Evolutionary conservation across 2,113 vertebrate species (phyloP).

Genomic region (Trematomus loennbergii): DNA sequence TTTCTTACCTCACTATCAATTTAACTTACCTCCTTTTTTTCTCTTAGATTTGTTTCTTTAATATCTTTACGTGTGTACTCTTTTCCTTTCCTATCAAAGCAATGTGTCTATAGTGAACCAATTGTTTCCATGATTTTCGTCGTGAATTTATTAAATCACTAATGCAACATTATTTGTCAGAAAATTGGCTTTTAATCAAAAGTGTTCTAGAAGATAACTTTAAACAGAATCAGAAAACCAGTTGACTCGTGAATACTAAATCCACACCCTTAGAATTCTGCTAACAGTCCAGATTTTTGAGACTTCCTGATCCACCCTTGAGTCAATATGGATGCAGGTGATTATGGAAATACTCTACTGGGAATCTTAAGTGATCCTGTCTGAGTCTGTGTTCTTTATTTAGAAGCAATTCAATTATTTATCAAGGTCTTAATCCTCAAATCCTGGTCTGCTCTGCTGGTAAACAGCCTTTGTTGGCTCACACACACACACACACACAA

Average conservation of each 20-base stretch:
- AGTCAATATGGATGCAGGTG: neutral
- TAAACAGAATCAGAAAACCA: neutral
- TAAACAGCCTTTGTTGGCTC: constrained; percentile 45
- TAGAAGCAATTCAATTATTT: constrained; percentile 30
- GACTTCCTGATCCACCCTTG: neutral
- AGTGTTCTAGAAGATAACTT: neutral
- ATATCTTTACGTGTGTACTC: no score
- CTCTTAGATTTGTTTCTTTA: no score
- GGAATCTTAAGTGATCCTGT: neutral
- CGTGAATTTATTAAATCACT: no score
- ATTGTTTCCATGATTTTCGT: no score
- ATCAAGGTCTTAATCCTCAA: constrained; percentile 5
- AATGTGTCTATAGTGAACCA: no score
- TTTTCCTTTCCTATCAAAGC: neutral
- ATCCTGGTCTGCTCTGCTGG: constrained; percentile 28
- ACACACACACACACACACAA: constrained; percentile 1
- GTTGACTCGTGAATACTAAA: neutral
- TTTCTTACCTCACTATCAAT: no score
- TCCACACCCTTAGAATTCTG: neutral
- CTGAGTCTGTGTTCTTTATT: constrained; percentile 31
- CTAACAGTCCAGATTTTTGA: neutral
- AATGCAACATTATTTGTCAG: no score
- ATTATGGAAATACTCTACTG: neutral
- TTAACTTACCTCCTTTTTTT: no score
- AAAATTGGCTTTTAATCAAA: neutral